A percentile compares a stretch with the other conserved stretches of the same genome.
phyloP scores from a whole-genome alignment of 2,113 vertebrate genomes.

The Dolichallabes microphthalmus region DNA sequence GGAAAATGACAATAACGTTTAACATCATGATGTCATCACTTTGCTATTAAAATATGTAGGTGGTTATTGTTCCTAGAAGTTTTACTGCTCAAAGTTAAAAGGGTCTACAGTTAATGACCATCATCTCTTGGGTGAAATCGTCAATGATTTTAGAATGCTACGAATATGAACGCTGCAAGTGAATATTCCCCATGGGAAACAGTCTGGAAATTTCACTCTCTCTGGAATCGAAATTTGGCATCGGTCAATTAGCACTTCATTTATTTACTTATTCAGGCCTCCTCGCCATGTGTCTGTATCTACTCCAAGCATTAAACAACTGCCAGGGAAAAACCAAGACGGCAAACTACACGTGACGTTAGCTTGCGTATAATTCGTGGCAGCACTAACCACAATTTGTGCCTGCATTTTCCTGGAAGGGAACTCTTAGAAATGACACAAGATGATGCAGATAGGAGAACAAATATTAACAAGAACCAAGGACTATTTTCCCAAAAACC shows the following conservation, averaged over 20 bases:
- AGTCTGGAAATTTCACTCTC: not conserved
- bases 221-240: not conserved
- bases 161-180: not conserved
- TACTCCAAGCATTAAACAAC: conserved; percentile 1
- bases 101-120: not conserved
- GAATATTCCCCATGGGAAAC: not conserved
- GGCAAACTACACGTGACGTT: conserved; percentile 10
- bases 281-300: conserved; percentile 10
- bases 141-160: not conserved
- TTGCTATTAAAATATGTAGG: not conserved
- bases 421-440: conserved; percentile 3
- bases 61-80: not conserved
- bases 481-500: not conserved
- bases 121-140: not conserved
- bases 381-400: conserved; percentile 12
- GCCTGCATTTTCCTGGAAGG: conserved; percentile 7
- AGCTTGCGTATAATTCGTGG: conserved; percentile 14
- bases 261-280: conserved; percentile 22
- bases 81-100: no score
- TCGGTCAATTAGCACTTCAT: conserved; percentile 16
- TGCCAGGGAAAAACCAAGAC: conserved; percentile 15
- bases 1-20: conserved; percentile 52
- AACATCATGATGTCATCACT: not conserved
- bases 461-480: not conserved
- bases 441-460: not conserved